Base-by-base conservation (phyloP, 1,140 invertebrate genomes). In the Drosophila biarmipes region DNA sequence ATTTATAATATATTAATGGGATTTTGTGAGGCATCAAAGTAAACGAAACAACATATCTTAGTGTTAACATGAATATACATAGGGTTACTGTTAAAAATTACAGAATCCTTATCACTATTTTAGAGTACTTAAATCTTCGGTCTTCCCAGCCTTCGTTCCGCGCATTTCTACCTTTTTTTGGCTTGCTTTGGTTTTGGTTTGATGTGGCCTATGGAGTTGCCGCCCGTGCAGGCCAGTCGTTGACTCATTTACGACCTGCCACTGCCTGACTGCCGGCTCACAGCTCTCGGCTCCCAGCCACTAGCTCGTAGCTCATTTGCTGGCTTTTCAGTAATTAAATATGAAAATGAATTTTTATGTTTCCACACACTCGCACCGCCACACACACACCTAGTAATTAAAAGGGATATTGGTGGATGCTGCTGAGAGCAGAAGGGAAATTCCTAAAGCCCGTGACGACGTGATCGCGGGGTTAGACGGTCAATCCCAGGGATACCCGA, bases 291-390 rank as follows among this genome's bases (percentile, higher is more conserved):
- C 68, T 19, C 52, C 5, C 21, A 15, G 19, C 54, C n/a, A 38
- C n/a, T 17, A 48, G 12, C 27, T 34, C 21, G 52, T 53, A 55
- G 73, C 82, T 87, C 82, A 73, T 85, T 81, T 80, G 78, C 73
- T 52, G 49, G 59, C 43, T 64, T 74, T 74, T 69, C 55, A 52
- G 72, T 72, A 84, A 89, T 90, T 84, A 87, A 90, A 84, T 84
- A 90, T 89, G 48, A 84, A 90, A 77, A 77, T 89, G 53, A 76
- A 71, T 77, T 80, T 87, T 87, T 89, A 89, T 80, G 85, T 73
- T 49, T 34, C 51, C 57, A 57, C 63, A 73, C 40, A 58, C 42
- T n/a, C 2, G 5, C 61, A 43, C 73, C 7, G 46, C 51, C 46
- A 45, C 64, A 58, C 68, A 54, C 48, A 53, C 67, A 62, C 37